Conservation (phyloP, 1,140 invertebrate species). For the Dendrolimus punctatus region DNA sequence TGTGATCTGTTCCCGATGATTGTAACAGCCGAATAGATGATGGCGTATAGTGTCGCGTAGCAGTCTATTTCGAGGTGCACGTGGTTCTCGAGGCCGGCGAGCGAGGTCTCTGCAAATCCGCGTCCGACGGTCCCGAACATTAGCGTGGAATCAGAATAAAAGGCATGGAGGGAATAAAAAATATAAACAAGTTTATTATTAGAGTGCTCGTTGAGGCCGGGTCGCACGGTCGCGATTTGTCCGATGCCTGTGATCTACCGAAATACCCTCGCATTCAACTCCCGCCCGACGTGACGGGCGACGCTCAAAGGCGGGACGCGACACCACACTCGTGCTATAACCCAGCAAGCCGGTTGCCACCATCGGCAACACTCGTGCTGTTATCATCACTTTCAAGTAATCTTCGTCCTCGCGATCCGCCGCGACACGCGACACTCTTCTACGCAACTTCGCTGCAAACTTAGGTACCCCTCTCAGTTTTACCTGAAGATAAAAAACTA, state of each 20-base stretch:
- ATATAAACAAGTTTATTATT: conserved; percentile 72
- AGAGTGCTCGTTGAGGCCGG: conserved; percentile 63
- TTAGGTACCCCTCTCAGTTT: conserved; percentile 8
- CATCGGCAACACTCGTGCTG: conserved; percentile 16
- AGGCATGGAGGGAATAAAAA: conserved; percentile 61
- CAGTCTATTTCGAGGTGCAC: conserved; percentile 47
- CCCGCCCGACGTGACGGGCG: conserved; percentile 31
- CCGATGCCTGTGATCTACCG: conserved; percentile 66
- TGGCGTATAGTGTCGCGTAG: conserved; percentile 34
- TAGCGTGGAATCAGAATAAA: conserved; percentile 37
- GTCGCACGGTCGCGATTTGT: conserved; percentile 69
- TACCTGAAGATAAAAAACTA: conserved; percentile 1
- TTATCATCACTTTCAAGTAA: not conserved
- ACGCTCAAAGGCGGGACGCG: conserved; percentile 47
- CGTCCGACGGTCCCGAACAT: conserved; percentile 14
- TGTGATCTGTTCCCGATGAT: conserved; percentile 22
- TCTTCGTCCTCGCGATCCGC: not conserved
- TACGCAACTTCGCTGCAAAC: not conserved
- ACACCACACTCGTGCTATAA: conserved; percentile 41
- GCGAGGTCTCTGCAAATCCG: conserved; percentile 22
- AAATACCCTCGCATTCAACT: conserved; percentile 67
- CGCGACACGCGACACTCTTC: conserved; percentile 1
- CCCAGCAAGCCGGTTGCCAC: conserved; percentile 36
- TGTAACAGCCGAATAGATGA: conserved; percentile 29
- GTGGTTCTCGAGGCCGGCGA: conserved; percentile 46